Conservation (phyloP, 2,888 invertebrate genomes). For the Latheticus oryzae region DNA sequence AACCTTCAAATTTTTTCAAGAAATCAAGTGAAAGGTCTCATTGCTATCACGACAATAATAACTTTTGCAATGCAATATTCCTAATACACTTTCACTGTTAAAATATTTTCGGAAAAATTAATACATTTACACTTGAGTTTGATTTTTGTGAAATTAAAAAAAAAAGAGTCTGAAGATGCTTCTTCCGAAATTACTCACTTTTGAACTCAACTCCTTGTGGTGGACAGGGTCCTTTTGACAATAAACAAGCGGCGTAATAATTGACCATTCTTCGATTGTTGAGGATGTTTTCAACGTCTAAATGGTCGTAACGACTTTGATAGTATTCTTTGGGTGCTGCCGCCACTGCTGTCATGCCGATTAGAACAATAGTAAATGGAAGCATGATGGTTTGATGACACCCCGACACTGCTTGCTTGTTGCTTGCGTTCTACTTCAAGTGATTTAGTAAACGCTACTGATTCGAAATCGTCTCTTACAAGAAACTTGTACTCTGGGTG, state of each 20-base stretch:
- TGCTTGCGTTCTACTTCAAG: too few relatives aligned
- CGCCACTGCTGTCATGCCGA: conserved; percentile 9
- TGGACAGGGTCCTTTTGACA: conserved; percentile 76
- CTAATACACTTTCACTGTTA: conserved; percentile 11
- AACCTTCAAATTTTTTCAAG: conserved; percentile 26
- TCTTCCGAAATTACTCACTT: conserved; percentile 70
- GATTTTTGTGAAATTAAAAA: background rate
- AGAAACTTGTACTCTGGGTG: conserved; percentile 25
- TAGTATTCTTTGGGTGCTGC: conserved; percentile 53
- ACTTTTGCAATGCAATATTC: conserved; percentile 17
- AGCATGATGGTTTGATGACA: conserved; percentile 23
- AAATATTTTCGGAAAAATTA: conserved; percentile 23
- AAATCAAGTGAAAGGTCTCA: conserved; percentile 23
- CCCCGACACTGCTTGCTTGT: conserved; percentile 19
- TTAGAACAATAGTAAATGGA: conserved; percentile 6
- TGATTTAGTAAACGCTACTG: conserved; percentile 33
- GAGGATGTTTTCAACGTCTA: conserved; percentile 77
- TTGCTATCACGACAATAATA: conserved; percentile 6
- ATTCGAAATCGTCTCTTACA: conserved; percentile 29
- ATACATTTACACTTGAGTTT: conserved; percentile 1
- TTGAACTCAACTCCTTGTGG: conserved; percentile 79
- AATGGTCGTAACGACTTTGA: conserved; percentile 74
- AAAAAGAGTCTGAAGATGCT: background rate
- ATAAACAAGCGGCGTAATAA: conserved; percentile 78
- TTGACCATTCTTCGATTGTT: conserved; percentile 76